A percentile compares a stretch with the other conserved stretches of the same genome.
Evolutionary conservation across 2,888 invertebrate genomes (phyloP).

Genomic region (Lasioglossum pauxillum): DNA sequence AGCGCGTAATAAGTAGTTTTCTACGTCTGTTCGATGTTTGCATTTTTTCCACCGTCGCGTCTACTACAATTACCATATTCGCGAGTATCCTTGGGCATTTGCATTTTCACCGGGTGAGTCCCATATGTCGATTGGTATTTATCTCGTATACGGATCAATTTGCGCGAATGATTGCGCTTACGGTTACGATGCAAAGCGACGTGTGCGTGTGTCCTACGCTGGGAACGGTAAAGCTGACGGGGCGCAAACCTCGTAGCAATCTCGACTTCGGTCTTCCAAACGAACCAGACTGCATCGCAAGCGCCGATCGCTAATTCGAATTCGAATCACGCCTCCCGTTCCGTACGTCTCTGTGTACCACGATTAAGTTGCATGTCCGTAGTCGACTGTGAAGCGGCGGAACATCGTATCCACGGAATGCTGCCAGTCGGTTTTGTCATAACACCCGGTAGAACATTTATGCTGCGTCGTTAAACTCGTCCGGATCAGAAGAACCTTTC

Average conservation of each 20-base stretch:
- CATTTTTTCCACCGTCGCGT: background rate
- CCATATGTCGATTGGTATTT: slow-evolving; percentile 49
- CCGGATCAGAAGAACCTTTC: background rate
- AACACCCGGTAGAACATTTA: background rate
- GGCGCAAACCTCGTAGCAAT: slow-evolving; percentile 25
- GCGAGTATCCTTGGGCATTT: slow-evolving; percentile 26
- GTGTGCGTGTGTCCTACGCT: background rate
- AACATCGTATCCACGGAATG: slow-evolving; percentile 17
- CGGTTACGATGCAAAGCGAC: slow-evolving; percentile 44
- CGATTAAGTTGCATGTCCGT: slow-evolving; percentile 49
- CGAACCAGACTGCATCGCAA: slow-evolving; percentile 48
- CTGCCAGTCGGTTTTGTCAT: background rate
- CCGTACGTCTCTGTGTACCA: slow-evolving; percentile 54
- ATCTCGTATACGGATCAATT: slow-evolving; percentile 68
- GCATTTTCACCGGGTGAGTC: slow-evolving; percentile 35
- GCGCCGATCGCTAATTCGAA: slow-evolving; percentile 62
- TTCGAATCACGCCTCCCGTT: slow-evolving; percentile 62
- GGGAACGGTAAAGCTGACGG: slow-evolving; percentile 45
- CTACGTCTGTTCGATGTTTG: background rate
- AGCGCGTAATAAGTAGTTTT: background rate
- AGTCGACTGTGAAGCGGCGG: slow-evolving; percentile 18
- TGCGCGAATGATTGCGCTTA: slow-evolving; percentile 63
- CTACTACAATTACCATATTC: slow-evolving; percentile 19
- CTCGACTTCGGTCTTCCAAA: slow-evolving; percentile 43
- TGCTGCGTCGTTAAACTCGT: background rate